A percentile compares a stretch with the other conserved stretches of the same genome.
Conservation (phyloP, 2,113 vertebrate species). For the Dendropsophus ebraccatus region DNA sequence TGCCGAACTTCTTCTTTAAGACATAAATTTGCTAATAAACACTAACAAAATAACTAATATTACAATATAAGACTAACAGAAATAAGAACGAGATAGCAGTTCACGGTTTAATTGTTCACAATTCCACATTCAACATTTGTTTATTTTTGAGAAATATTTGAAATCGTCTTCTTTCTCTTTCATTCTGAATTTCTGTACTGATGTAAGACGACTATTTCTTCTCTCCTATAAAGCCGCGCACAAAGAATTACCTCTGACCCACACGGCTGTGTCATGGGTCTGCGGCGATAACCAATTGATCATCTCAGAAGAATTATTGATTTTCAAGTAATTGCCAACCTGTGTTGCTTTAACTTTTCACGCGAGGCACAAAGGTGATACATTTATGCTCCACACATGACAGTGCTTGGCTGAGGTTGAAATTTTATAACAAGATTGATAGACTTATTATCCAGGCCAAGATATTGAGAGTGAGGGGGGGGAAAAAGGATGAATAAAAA, state of each 20-base stretch:
- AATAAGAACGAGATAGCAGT: too few relatives aligned
- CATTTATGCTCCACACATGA: conserved; percentile 3
- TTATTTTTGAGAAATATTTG: too few relatives aligned
- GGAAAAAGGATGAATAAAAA: neutral
- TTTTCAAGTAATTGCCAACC: conserved; percentile 43
- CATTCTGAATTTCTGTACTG: neutral
- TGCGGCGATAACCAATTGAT: conserved; percentile 16
- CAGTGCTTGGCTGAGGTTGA: neutral
- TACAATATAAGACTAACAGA: too few relatives aligned
- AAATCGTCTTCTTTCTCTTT: too few relatives aligned
- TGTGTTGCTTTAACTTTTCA: conserved; percentile 15
- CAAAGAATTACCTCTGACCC: neutral
- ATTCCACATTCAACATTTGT: too few relatives aligned
- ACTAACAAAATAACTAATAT: too few relatives aligned
- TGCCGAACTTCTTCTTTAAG: too few relatives aligned
- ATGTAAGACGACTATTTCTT: neutral
- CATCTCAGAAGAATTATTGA: conserved; percentile 44
- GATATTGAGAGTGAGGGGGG: neutral
- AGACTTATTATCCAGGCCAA: neutral
- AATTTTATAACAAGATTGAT: conserved; percentile 47
- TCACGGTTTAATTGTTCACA: too few relatives aligned
- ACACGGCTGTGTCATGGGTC: neutral
- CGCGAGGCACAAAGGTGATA: conserved; percentile 31
- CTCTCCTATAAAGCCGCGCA: neutral
- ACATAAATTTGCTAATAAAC: too few relatives aligned